Evolutionary conservation across 2,888 invertebrate genomes (phyloP).

Genomic region (Andrena flavipes): DNA sequence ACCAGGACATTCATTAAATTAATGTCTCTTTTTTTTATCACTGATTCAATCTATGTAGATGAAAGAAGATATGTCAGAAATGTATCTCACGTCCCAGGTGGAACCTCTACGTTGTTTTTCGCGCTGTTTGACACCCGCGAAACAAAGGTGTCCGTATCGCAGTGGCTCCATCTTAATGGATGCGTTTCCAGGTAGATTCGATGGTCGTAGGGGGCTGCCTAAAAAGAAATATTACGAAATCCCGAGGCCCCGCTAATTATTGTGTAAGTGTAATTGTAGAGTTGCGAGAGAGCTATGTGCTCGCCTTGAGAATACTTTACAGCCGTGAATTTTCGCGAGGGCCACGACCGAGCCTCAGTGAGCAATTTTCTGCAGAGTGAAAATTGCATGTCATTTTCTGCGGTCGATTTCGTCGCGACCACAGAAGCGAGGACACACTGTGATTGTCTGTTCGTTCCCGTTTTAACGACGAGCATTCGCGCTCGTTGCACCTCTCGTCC

Average conservation of each 20-base stretch:
- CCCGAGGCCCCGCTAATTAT: conserved; percentile 60
- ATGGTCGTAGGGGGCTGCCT: background rate
- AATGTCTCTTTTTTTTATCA: background rate
- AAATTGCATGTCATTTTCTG: conserved; percentile 49
- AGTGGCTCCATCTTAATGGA: conserved; percentile 32
- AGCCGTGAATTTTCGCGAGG: conserved; percentile 58
- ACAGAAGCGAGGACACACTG: conserved; percentile 34
- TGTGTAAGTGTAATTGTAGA: conserved; percentile 69
- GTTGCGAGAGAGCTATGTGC: conserved; percentile 49
- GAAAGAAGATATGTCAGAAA: background rate
- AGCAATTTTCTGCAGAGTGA: conserved; percentile 39
- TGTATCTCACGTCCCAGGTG: background rate
- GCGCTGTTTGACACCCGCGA: background rate
- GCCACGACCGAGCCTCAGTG: conserved; percentile 44
- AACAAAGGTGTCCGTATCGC: conserved; percentile 41
- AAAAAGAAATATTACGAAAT: conserved; percentile 56
- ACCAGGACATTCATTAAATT: too few relatives aligned
- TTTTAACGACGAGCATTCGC: background rate
- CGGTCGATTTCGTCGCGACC: conserved; percentile 20
- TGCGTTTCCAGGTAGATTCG: conserved; percentile 11
- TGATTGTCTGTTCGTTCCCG: conserved; percentile 14
- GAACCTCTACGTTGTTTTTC: background rate
- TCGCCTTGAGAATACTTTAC: conserved; percentile 54
- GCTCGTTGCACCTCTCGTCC: background rate
- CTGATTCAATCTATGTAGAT: background rate